Conservation (phyloP, 2,888 invertebrate species). For the Xestia xanthographa region DNA sequence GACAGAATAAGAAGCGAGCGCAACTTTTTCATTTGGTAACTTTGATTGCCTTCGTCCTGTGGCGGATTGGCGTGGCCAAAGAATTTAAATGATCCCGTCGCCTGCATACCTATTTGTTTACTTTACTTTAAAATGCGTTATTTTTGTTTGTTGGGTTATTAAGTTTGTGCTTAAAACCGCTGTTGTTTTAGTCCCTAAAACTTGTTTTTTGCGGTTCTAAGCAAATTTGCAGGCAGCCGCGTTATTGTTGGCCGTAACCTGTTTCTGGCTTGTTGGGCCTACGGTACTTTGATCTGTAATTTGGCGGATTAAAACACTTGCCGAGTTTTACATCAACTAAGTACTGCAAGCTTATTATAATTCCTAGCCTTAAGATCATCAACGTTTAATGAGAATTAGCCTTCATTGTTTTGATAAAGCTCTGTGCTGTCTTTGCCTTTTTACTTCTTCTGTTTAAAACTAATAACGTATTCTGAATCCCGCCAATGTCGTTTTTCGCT, state of each 20-base stretch:
- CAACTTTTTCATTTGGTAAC: constrained; percentile 82
- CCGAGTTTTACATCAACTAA: constrained; percentile 38
- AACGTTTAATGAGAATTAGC: constrained; percentile 28
- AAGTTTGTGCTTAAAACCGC: constrained; percentile 43
- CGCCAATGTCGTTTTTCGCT: constrained; percentile 51
- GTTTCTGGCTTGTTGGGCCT: constrained; percentile 38
- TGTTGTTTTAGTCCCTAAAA: constrained; percentile 39
- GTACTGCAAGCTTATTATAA: constrained; percentile 40
- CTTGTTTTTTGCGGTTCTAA: constrained; percentile 44
- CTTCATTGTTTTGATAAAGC: constrained; percentile 24
- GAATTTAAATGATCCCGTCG: constrained; percentile 78
- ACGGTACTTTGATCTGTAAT: constrained; percentile 44
- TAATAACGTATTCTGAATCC: constrained; percentile 63
- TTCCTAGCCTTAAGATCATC: constrained; percentile 19
- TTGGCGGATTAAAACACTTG: constrained; percentile 60
- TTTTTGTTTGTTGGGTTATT: constrained; percentile 18
- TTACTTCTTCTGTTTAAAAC: constrained; percentile 58
- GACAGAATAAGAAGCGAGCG: constrained; percentile 68
- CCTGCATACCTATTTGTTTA: constrained; percentile 62
- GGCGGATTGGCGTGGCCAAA: constrained; percentile 64
- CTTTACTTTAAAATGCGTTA: constrained; percentile 70
- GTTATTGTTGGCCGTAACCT: constrained; percentile 38
- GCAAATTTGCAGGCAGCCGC: constrained; percentile 34
- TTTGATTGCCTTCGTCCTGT: constrained; percentile 79
- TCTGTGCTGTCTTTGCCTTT: constrained; percentile 24